These are phyloP conservation scores for Fragum whitleyi DNA, from an alignment of 2,888 invertebrate genomes.

Conservation along the genomic window DNA sequence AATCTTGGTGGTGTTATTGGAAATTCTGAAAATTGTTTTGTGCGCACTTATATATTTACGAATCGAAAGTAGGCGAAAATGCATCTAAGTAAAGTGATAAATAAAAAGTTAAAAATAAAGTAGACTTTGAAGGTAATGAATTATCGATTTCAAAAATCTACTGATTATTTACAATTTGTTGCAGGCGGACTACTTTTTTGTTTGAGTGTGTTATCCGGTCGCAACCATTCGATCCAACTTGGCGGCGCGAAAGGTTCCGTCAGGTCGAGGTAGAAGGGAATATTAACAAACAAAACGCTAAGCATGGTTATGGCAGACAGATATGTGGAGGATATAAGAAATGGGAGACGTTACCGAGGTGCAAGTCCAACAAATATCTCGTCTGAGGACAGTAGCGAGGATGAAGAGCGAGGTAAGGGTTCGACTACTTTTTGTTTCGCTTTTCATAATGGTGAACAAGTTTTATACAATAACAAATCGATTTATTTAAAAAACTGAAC, in stretches of 20 bases:
- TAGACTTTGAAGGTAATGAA: too few species aligned
- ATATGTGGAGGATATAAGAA: constrained; percentile 89
- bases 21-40: background rate
- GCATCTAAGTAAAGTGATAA: too few species aligned
- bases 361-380: constrained; percentile 92
- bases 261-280: background rate
- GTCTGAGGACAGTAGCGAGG: constrained; percentile 84
- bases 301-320: constrained; percentile 95
- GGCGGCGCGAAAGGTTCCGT: constrained; percentile 25
- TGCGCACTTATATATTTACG: constrained; percentile 6
- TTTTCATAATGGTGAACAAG: background rate
- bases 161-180: too few species aligned
- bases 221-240: constrained; percentile 15
- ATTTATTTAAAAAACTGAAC: background rate
- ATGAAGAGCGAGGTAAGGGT: constrained; percentile 61
- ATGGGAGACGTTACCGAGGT: constrained; percentile 94
- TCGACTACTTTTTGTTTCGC: constrained; percentile 14
- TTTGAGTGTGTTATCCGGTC: background rate
- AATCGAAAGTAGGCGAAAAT: too few species aligned
- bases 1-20: constrained; percentile 4
- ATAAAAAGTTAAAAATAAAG: too few species aligned
- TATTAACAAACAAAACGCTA: background rate
- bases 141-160: too few species aligned
- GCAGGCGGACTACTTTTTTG: background rate
- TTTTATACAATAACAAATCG: background rate